Base-by-base conservation (phyloP, 2,797 vertebrate species). In the Rhyacichthys aspro region DNA sequence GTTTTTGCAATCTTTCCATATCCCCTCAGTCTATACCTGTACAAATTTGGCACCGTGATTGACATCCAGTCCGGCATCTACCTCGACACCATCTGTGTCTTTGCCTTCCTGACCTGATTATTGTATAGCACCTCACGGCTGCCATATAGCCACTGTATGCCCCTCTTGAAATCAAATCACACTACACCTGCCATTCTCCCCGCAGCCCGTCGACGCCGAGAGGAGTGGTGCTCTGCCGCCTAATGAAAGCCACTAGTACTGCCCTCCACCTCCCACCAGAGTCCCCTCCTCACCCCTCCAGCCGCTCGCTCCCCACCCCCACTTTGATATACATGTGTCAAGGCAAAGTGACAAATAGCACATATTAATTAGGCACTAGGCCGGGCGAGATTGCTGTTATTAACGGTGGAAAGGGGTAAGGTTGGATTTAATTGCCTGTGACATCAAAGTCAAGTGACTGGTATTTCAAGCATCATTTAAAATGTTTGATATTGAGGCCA, bases 381-480 rank as follows among this genome's bases (percentile, higher is more conserved):
- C 94, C 92, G 93, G 94, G 95, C 93, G 92, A 96, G 96, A 98
- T 97, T 97, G 96, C 96, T 96, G 96, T 98, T 98, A 98, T 98
- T 98, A 98, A 96, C 95, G 88, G 94, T 86, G 94, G 94, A 93
- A 87, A 94, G 94, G 95, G 95, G 87, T 89, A 96, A 94, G 96
- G 95, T 94, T 96, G 96, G 95, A 97, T 98, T 98, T 98, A 98
- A 98, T 98, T 98, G 96, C 96, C 95, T 98, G 95, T 98, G 95
- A 98, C 96, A 97, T 96, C 96, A 97, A 96, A 98, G 96, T 98
- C 96, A 98, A 98, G 95, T 96, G 95, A 97, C 94, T 98, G 96
- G 95, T 97, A 97, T 97, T 98, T 98, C 96, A 98, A 98, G 96
- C 96, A 96, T 98, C 96, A 98, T 98, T 98, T 98, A 98, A 98